A percentile compares a stretch with the other conserved stretches of the same genome.
phyloP scores from a whole-genome alignment of 64 coral and sea anemone species.

The Actinia tenebrosa region DNA sequence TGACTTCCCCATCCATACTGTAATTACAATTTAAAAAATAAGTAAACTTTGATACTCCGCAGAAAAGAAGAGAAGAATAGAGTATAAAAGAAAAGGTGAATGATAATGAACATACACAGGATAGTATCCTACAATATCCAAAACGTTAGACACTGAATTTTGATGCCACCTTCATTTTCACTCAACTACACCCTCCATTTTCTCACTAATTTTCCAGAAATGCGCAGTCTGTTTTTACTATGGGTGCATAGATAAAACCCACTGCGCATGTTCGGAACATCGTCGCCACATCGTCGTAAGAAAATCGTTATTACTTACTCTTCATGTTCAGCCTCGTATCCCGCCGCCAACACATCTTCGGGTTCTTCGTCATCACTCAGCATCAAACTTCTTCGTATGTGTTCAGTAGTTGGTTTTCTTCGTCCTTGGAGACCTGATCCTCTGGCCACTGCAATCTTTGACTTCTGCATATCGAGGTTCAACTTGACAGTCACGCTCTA shows the following conservation, averaged over 20 bases:
- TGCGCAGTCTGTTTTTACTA: too few relatives aligned
- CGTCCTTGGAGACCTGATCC: constrained; percentile 24
- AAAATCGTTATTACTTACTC: not conserved
- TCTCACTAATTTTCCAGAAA: too few relatives aligned
- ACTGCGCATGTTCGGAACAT: not conserved
- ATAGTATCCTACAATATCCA: too few relatives aligned
- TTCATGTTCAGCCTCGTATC: constrained; percentile 7
- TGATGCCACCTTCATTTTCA: too few relatives aligned
- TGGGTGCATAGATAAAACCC: not conserved
- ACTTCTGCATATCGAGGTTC: constrained; percentile 55
- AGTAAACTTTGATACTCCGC: not conserved
- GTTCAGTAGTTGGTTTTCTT: constrained; percentile 36
- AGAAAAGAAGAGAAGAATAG: too few relatives aligned
- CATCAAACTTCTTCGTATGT: constrained; percentile 26
- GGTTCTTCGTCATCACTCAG: constrained; percentile 28
- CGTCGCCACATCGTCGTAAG: too few relatives aligned
- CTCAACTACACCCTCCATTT: too few relatives aligned
- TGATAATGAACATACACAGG: too few relatives aligned
- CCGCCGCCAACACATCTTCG: constrained; percentile 12
- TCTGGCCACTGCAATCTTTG: constrained; percentile 30
- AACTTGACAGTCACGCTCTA: constrained; percentile 24
- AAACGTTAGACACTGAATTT: too few relatives aligned
- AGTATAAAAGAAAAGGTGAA: too few relatives aligned
- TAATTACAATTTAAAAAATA: not conserved
- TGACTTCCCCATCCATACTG: not conserved